phyloP scores from a whole-genome alignment of 2,888 invertebrate species.

The Cryptocephalus primarius region DNA sequence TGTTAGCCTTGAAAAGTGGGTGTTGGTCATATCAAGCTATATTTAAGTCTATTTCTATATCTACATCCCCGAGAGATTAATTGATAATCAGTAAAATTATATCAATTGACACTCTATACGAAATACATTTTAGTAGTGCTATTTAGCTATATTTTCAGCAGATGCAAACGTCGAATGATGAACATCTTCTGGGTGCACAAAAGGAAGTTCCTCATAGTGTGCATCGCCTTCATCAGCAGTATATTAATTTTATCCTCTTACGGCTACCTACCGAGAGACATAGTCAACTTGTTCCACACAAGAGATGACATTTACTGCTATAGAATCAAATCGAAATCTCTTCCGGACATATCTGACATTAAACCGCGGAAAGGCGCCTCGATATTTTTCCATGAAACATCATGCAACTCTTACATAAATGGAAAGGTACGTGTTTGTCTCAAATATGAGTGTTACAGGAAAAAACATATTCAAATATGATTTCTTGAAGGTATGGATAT shows the following conservation, averaged over 20 bases:
- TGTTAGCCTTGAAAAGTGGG: too few relatives aligned
- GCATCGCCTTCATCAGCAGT: conserved; percentile 2
- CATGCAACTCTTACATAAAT: conserved; percentile 38
- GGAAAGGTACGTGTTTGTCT: conserved; percentile 11
- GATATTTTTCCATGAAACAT: conserved; percentile 59
- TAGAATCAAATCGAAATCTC: conserved; percentile 16
- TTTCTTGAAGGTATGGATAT: conserved; percentile 34
- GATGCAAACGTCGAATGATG: conserved; percentile 2
- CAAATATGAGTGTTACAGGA: background rate
- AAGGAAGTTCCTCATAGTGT: conserved; percentile 8
- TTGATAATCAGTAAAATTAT: too few relatives aligned
- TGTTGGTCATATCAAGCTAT: too few relatives aligned
- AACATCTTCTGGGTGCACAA: conserved; percentile 9
- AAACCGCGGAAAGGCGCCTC: conserved; percentile 33
- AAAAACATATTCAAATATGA: too few relatives aligned
- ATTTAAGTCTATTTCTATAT: too few relatives aligned
- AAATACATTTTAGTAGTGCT: too few relatives aligned
- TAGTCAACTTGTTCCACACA: conserved; percentile 13
- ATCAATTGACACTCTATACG: too few relatives aligned
- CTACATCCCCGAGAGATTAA: too few relatives aligned
- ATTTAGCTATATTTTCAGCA: too few relatives aligned
- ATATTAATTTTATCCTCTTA: conserved; percentile 4
- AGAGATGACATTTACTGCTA: conserved; percentile 25
- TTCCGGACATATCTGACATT: conserved; percentile 27
- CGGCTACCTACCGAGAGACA: conserved; percentile 7